phyloP scores from a whole-genome alignment of 2,113 vertebrate genomes.

The Coptodon bakossiorum region DNA sequence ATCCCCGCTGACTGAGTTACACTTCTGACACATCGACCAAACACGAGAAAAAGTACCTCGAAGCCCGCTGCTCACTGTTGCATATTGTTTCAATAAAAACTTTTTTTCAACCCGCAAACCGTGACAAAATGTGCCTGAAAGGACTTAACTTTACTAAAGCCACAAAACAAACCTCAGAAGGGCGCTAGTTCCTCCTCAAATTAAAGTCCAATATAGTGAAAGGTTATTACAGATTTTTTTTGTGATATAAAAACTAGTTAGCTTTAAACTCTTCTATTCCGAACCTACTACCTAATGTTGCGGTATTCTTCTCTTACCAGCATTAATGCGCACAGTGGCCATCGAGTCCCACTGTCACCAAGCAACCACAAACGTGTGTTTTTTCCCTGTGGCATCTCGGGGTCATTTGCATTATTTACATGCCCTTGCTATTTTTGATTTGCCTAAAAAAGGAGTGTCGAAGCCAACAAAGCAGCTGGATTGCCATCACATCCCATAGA shows the following conservation, averaged over 20 bases:
- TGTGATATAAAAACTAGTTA: neutral
- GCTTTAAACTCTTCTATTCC: neutral
- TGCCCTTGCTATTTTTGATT: neutral
- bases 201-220: neutral
- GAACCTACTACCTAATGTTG: neutral
- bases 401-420: constrained; percentile 20
- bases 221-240: neutral
- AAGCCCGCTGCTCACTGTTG: neutral
- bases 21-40: neutral
- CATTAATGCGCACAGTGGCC: neutral
- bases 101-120: neutral
- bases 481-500: neutral
- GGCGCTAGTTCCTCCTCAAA: neutral
- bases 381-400: neutral
- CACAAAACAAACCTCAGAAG: neutral
- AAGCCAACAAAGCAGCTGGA: neutral
- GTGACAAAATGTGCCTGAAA: neutral
- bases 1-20: neutral
- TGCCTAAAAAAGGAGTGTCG: neutral
- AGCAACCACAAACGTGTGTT: neutral
- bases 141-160: neutral
- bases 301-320: neutral
- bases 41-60: neutral
- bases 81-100: neutral
- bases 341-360: neutral